phyloP scores from a whole-genome alignment of 2,888 invertebrate species.

The Drosophila conformis region DNA sequence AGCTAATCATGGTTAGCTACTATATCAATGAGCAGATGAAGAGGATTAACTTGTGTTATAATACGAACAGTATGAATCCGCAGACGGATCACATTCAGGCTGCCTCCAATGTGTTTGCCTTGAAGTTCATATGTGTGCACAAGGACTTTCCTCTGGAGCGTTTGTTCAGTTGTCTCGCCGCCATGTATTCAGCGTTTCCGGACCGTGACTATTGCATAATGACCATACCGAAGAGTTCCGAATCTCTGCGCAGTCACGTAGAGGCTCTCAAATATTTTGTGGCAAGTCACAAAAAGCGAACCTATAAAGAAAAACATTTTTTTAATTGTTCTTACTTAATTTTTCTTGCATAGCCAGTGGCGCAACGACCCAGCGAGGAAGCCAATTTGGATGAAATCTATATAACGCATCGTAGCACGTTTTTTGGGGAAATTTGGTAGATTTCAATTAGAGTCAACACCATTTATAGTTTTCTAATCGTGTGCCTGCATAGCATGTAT shows the following conservation, averaged over 20 bases:
- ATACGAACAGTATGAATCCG: background rate
- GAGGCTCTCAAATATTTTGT: conserved; percentile 77
- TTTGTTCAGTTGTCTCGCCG: conserved; percentile 86
- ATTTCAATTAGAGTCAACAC: background rate
- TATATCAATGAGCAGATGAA: conserved; percentile 46
- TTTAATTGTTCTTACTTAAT: background rate
- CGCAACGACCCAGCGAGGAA: conserved; percentile 41
- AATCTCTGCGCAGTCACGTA: conserved; percentile 31
- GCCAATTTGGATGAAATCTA: conserved; percentile 61
- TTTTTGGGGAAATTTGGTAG: conserved; percentile 75
- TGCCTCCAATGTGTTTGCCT: conserved; percentile 70
- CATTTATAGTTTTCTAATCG: background rate
- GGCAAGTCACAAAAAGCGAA: conserved; percentile 48
- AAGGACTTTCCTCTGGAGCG: conserved; percentile 53
- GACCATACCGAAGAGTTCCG: conserved; percentile 47
- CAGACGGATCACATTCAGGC: conserved; percentile 15
- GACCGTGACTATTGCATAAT: conserved; percentile 86
- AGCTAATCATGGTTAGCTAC: conserved; percentile 41
- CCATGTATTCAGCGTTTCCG: conserved; percentile 89
- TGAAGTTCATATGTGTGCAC: conserved; percentile 70
- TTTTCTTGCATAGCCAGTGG: conserved; percentile 50
- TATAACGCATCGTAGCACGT: conserved; percentile 78
- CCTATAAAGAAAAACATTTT: background rate
- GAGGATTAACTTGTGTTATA: conserved; percentile 48
- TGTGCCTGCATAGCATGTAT: conserved; percentile 40